Base-by-base conservation (phyloP, 2,888 invertebrate species). In the Drosophila gaucha region DNA sequence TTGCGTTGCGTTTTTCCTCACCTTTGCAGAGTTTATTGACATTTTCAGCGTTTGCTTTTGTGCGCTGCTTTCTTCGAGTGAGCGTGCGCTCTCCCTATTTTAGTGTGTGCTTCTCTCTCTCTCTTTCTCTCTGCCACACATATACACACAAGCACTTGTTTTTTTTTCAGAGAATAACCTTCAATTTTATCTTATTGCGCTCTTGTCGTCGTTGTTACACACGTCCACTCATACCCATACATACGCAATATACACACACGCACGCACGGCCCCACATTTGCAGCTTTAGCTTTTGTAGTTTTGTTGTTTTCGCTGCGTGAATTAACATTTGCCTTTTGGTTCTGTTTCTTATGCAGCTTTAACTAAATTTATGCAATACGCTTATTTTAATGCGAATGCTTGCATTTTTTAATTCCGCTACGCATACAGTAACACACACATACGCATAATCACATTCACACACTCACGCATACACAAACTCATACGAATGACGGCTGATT, bases 1-100 rank as follows among this genome's bases (percentile, higher is more conserved):
- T 80, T 82, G 79, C 72, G 59, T 86, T 86, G 80, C 86, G 87
- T 86, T 80, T 84, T 78, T 88, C 88, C 80, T 88, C 88, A 85
- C 85, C 85, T 85, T 85, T 80, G 74, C 80, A 89, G 88, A 87
- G 88, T 89, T 87, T 89, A 87, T 87, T 87, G 89, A 87, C 86
- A 87, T 88, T 87, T 86, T 83, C 77, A 79, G 73, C 85, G 73
- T 86, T 80, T 74, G 86, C 78, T 89, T 73, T 87, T 76, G 84
- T 76, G 76, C 74, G 74, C 74, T 78, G 76, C 82, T 85, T 86
- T 88, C 87, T 80, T 80, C 57, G 73, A 67, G 60, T 35, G 68
- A 65, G 64, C 71, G 74, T 62, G 78, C 78, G 80, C 82, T 77
- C 82, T 80, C 78, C 55, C 80, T 44, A 62, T 59, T 62, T 65